phyloP scores from a whole-genome alignment of 2,113 vertebrate genomes.

The Prolemur simus region DNA sequence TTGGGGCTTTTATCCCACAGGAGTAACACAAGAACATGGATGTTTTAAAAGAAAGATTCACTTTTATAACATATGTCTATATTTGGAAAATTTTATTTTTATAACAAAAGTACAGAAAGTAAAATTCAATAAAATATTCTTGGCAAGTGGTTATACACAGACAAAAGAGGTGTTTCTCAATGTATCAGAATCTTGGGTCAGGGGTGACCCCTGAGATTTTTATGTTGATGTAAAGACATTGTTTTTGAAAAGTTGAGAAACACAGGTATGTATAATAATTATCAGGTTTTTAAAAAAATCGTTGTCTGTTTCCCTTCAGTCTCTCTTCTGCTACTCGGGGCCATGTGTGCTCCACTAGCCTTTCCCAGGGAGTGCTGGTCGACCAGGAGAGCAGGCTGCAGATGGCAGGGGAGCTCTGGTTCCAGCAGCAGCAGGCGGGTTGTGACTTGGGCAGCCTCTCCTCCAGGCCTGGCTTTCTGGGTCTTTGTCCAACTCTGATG shows the following conservation, averaged over 20 bases:
- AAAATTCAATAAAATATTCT: constrained; percentile 29
- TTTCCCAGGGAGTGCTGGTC: not conserved
- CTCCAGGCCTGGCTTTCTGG: not conserved
- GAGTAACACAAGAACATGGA: not conserved
- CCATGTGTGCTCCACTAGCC: not conserved
- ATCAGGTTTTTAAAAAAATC: not conserved
- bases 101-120: not conserved
- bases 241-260: not conserved
- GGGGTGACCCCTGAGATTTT: not conserved
- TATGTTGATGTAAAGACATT: not conserved
- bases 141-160: not conserved
- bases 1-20: not conserved
- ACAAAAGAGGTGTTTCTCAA: not conserved
- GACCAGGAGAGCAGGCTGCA: not conserved
- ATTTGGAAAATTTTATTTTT: not conserved
- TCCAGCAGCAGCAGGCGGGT: not conserved
- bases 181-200: not conserved
- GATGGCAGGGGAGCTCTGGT: not conserved
- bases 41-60: not conserved
- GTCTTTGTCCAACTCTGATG: not conserved
- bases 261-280: not conserved
- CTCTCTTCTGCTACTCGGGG: not conserved
- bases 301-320: not conserved
- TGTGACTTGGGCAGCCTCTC: not conserved
- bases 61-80: not conserved